Base-by-base conservation (phyloP, 2,888 invertebrate species). In the Cheilosia pagana region DNA sequence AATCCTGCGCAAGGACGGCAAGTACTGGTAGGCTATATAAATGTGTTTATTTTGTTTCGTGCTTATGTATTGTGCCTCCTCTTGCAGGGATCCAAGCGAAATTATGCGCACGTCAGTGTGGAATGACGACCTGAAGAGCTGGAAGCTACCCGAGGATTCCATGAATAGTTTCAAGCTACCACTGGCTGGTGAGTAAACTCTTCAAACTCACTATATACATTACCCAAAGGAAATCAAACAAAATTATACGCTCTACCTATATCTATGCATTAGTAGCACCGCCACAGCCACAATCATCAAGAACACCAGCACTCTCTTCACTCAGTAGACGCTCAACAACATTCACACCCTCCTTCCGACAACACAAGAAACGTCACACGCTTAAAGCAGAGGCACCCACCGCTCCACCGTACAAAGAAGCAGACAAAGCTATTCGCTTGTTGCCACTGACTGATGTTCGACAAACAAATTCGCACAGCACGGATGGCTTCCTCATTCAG, bases 41-140 rank as follows among this genome's bases (percentile, higher is more conserved):
- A n/a, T 8, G 16, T 50, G 8, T 16, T 14, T 23, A 6, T 1
- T 7, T 6, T 12, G 14, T 35, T n/a, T n/a, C n/a, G 12, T 35
- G 35, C 35, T 35, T 35, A 35, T 35, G 12, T 35, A 35, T 28
- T 12, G 35, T 3, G 12, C 3, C 3, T 35, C 12, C 12, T 35
- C 14, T 31, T 74, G 74, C 68, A 94, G 95, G 90, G 95, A 96
- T 91, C 90, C 96, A 45, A 96, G 96, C 72, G 91, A 92, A 62
- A 93, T 97, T 25, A 95, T 95, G 89, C 92, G 93, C 63, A 94
- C 95, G 82, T 94, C 95, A 0, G 89, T 93, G 53, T 97, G 96
- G 96, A 94, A 95, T 88, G 96, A 96, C 78, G 96, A 96, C 75
- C 92, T 93, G 1, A 94, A 95, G 88, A 93, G 93, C 67, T 96